A percentile compares a stretch with the other conserved stretches of the same genome.
These are phyloP conservation scores for Zaprionus africanus DNA, from an alignment of 1,140 invertebrate species.

Conservation along the genomic window DNA sequence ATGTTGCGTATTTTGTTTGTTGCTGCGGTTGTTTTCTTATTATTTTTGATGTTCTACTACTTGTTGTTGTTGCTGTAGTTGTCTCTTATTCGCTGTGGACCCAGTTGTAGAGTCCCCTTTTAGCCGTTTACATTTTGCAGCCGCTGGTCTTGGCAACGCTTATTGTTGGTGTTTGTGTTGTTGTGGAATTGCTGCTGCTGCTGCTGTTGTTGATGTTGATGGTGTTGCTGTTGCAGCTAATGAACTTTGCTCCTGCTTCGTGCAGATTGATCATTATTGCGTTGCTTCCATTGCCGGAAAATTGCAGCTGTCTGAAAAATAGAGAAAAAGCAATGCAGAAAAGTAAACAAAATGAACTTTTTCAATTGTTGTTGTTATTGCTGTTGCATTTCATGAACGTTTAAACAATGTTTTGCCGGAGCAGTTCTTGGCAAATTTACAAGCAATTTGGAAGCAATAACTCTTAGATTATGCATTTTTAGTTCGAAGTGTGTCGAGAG, in stretches of 20 bases:
- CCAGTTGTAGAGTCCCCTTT: slow-evolving; percentile 43
- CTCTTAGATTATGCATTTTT: neutral
- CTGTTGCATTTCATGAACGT: slow-evolving; percentile 1
- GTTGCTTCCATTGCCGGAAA: slow-evolving; percentile 47
- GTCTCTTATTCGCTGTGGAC: slow-evolving; percentile 30
- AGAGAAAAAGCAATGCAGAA: slow-evolving; percentile 5
- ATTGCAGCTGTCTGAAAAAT: slow-evolving; percentile 55
- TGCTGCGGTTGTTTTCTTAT: slow-evolving; percentile 37
- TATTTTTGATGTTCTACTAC: slow-evolving; percentile 5
- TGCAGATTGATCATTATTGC: slow-evolving; percentile 65
- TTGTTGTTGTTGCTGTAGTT: slow-evolving; percentile 35
- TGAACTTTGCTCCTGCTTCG: slow-evolving; percentile 43
- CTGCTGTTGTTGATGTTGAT: slow-evolving; percentile 18
- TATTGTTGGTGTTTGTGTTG: slow-evolving; percentile 28
- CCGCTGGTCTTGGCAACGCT: slow-evolving; percentile 34
- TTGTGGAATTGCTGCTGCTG: slow-evolving; percentile 5
- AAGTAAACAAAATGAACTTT: slow-evolving; percentile 34
- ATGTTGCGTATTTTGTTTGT: slow-evolving; percentile 75
- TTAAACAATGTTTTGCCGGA: neutral
- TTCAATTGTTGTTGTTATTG: neutral
- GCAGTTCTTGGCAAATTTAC: slow-evolving; percentile 1
- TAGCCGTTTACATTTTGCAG: slow-evolving; percentile 66
- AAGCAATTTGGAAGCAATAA: neutral
- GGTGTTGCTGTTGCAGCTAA: slow-evolving; percentile 43
- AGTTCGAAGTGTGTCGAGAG: neutral